Conservation (phyloP, 2,888 invertebrate genomes). For the Catocala fraxini region DNA sequence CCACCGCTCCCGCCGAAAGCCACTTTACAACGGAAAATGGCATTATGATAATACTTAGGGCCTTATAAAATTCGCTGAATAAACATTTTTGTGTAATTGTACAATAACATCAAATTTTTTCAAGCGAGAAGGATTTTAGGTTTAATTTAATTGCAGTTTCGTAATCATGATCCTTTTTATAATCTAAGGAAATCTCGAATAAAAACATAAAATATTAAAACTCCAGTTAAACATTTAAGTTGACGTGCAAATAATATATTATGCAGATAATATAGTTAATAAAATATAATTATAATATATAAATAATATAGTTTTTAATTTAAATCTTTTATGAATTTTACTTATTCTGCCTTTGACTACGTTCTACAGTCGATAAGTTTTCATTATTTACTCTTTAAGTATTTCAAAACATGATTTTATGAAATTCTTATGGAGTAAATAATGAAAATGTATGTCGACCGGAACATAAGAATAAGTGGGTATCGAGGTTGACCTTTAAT, state of each 20-base stretch:
- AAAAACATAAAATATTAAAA: no score
- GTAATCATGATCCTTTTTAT: constrained; percentile 27
- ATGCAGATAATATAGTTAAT: no score
- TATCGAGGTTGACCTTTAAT: constrained; percentile 76
- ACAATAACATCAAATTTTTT: constrained; percentile 69
- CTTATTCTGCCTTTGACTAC: no score
- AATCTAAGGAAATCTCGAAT: not conserved
- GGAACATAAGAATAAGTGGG: constrained; percentile 56
- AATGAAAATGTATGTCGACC: not conserved
- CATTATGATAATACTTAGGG: constrained; percentile 85
- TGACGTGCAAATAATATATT: no score
- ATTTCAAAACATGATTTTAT: no score
- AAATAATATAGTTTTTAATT: no score
- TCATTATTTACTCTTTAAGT: no score
- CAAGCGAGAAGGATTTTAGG: constrained; percentile 47
- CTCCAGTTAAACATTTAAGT: no score
- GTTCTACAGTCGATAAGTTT: no score
- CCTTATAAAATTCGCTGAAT: constrained; percentile 84
- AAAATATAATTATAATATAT: no score
- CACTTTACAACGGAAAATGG: constrained; percentile 86
- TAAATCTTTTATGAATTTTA: no score
- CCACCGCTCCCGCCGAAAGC: constrained; percentile 77
- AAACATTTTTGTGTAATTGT: constrained; percentile 84
- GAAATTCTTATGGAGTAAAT: not conserved
- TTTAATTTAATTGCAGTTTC: constrained; percentile 57